Evolutionary conservation across 2,113 vertebrate genomes (phyloP), one percentile per base, ranked within the genome.

Genomic region (Hemicordylus capensis): DNA sequence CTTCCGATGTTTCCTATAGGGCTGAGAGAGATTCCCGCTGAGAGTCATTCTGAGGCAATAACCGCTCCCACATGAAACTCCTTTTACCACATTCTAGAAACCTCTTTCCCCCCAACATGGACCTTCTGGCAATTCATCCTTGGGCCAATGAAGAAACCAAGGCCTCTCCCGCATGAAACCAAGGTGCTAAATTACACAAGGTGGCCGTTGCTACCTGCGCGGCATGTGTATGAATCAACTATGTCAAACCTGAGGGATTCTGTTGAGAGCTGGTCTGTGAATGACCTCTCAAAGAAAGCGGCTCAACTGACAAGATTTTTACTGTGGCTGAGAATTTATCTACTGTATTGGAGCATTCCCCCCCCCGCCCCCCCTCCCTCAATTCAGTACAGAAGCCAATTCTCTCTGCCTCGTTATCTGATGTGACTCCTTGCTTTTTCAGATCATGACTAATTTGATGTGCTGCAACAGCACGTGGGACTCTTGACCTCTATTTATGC

Each of bases 381-480:
- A 22, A 2, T 3, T 42, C 51, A 67, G 39, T 77, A 0, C 84
- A 44, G 26, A 88, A 75, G 76, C 67, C 37, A 5, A 26, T 75
- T 31, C 28, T 63, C 4, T 14, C 76, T 70, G 24, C 34, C 56
- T 82, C 39, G 56, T 42, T 9, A 31, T 39, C 26, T 79, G 56
- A 46, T 44, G 4, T 77, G 64, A 64, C 34, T 85, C 22, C 63
- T 83, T 81, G 4, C 10, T 6, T 76, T 0, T 63, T 75, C 51
- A 54, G 17, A 11, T 84, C 4, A 24, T 75, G 81, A 83, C 81
- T 75, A 83, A 83, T 48, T 75, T 83, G 70, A 64, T 81, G 19
- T 81, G 89, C 48, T 92, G 89, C 88, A 37, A 17, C 91, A 85
- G 93, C 91, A 88, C 76, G 80, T 80, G 58, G 84, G 85, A 72